Conservation (phyloP, 2,888 invertebrate species). For the Ophonus ardosiacus region DNA sequence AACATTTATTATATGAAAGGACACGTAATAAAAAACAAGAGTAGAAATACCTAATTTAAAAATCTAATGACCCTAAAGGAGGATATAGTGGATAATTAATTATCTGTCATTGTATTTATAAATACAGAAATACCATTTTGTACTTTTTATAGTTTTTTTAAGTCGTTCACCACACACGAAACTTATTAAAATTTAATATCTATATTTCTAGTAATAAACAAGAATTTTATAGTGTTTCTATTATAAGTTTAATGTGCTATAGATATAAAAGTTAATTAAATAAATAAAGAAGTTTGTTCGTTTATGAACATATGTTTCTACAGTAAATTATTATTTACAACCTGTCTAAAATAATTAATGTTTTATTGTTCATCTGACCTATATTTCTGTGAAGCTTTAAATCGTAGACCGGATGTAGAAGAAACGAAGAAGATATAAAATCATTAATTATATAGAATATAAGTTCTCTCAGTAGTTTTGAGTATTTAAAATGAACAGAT, state of each 20-base stretch:
- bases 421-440: not conserved
- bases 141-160: not conserved
- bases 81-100: no score
- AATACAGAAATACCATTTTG: not conserved
- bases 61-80: no score
- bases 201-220: slow-evolving; percentile 9
- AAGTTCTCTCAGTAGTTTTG: no score
- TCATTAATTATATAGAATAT: not conserved
- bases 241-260: not conserved
- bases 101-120: no score
- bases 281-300: slow-evolving; percentile 7
- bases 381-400: not conserved
- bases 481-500: no score
- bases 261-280: slow-evolving; percentile 29
- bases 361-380: slow-evolving; percentile 21
- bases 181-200: not conserved
- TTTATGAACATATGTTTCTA: slow-evolving; percentile 30
- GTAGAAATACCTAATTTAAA: no score
- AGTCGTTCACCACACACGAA: not conserved
- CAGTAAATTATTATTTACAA: slow-evolving; percentile 14
- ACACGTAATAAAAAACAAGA: no score
- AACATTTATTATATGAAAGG: no score
- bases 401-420: not conserved
- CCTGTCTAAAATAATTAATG: slow-evolving; percentile 13
- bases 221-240: not conserved